These are phyloP conservation scores for Neopelma chrysocephalum DNA, from an alignment of 2,797 vertebrate genomes.

Conservation along the genomic window DNA sequence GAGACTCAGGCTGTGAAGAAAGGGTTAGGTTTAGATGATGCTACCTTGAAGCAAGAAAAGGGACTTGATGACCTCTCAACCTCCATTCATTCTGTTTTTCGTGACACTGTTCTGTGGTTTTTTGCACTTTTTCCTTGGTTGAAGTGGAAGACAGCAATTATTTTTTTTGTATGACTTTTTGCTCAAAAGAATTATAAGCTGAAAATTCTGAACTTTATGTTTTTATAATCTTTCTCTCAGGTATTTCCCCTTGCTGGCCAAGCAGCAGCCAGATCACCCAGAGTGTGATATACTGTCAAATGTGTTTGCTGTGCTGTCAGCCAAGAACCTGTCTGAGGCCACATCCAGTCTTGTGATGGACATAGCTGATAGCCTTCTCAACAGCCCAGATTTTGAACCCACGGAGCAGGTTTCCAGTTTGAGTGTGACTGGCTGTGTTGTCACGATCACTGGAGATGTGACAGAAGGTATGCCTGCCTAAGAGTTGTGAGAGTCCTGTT, in stretches of 20 bases:
- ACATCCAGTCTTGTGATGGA: slow-evolving; percentile 88
- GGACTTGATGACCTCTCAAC: not conserved
- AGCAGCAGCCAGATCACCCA: slow-evolving; percentile 83
- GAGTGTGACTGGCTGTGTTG: slow-evolving; percentile 73
- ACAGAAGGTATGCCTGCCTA: slow-evolving; percentile 75
- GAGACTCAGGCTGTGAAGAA: not conserved
- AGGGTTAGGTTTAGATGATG: not conserved
- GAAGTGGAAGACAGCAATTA: not conserved
- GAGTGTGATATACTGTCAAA: slow-evolving; percentile 87
- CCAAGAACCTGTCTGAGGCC: slow-evolving; percentile 83
- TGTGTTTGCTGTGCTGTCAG: slow-evolving; percentile 87
- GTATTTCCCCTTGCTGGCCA: slow-evolving; percentile 90
- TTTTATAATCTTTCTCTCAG: slow-evolving; percentile 69
- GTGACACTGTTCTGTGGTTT: not conserved
- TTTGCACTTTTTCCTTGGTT: not conserved
- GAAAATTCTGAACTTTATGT: not conserved
- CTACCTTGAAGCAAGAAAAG: not conserved
- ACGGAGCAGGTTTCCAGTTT: slow-evolving; percentile 75
- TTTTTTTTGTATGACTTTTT: not conserved
- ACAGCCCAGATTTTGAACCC: slow-evolving; percentile 83
- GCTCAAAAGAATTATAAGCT: not conserved
- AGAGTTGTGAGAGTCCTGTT: not conserved
- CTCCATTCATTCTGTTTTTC: not conserved
- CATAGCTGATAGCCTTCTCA: slow-evolving; percentile 86
- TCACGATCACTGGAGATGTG: slow-evolving; percentile 24